A percentile compares a stretch with the other conserved stretches of the same genome.
phyloP scores from a whole-genome alignment of 1,140 invertebrate species.

The Hypothenemus hampei region DNA sequence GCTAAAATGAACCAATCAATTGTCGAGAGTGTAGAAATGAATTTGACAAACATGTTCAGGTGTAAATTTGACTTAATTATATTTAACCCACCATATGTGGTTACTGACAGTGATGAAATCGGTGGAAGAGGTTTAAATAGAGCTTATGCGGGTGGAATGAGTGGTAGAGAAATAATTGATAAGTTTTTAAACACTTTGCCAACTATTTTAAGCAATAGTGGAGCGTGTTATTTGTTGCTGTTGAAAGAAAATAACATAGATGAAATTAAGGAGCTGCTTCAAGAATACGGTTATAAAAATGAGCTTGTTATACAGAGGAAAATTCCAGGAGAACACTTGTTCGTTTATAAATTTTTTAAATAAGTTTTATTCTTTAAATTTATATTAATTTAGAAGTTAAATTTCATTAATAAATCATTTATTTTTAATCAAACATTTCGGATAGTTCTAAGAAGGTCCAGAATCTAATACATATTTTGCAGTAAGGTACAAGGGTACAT shows the following conservation, averaged over 20 bases:
- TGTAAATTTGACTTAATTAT: slow-evolving; percentile 76
- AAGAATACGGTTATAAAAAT: slow-evolving; percentile 54
- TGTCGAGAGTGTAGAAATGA: slow-evolving; percentile 65
- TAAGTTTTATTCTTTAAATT: neutral
- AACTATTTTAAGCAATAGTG: slow-evolving; percentile 61
- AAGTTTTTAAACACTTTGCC: slow-evolving; percentile 63
- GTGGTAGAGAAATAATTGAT: slow-evolving; percentile 78
- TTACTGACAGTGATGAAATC: slow-evolving; percentile 72
- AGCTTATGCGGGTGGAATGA: slow-evolving; percentile 80
- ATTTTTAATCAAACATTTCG: too few relatives aligned
- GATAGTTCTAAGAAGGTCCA: too few relatives aligned
- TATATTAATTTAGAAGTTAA: neutral
- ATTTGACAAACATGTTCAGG: slow-evolving; percentile 54
- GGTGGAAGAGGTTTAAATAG: slow-evolving; percentile 52
- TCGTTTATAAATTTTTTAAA: slow-evolving; percentile 46
- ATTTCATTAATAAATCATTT: too few relatives aligned
- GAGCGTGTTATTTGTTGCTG: slow-evolving; percentile 79
- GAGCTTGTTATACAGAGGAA: slow-evolving; percentile 62
- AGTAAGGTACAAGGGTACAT: too few relatives aligned
- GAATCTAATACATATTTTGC: too few relatives aligned
- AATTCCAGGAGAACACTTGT: slow-evolving; percentile 50
- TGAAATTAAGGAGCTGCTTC: slow-evolving; percentile 63
- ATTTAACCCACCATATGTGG: slow-evolving; percentile 98
- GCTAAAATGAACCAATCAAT: slow-evolving; percentile 56
- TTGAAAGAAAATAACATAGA: slow-evolving; percentile 81